Percentiles rank a stretch among this genome's conserved stretches.
Evolutionary conservation across 2,797 vertebrate genomes (phyloP).

Genomic region (Loriculus beryllinus): DNA sequence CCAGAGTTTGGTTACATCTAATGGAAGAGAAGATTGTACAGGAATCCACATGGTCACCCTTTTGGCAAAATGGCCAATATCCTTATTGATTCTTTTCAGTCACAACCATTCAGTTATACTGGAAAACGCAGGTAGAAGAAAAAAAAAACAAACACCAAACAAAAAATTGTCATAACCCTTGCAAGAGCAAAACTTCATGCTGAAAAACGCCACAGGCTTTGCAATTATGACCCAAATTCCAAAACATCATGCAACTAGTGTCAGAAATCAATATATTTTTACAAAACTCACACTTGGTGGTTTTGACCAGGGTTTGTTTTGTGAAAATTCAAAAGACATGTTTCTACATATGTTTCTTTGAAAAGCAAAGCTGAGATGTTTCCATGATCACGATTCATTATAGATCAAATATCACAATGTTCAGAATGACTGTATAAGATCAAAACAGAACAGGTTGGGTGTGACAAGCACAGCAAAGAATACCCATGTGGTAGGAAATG

Average conservation of each 20-base stretch:
- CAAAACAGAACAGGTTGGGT: neutral
- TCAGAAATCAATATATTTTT: neutral
- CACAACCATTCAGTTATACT: neutral
- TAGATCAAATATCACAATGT: neutral
- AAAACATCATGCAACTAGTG: accelerated
- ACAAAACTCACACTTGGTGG: neutral
- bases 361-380: neutral
- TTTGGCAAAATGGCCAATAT: neutral
- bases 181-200: neutral
- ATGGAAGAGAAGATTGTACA: neutral
- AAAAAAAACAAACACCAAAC: neutral
- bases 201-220: neutral
- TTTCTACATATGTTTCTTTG: neutral
- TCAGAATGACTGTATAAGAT: neutral
- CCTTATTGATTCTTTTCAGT: neutral
- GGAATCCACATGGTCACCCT: neutral
- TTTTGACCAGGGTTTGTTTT: neutral
- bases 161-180: neutral
- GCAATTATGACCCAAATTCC: neutral
- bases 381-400: neutral
- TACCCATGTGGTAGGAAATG: accelerated
- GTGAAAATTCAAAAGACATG: neutral
- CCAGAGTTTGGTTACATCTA: neutral
- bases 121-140: neutral
- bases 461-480: neutral